Percentiles rank a stretch among this genome's conserved stretches.
Conservation (phyloP, 1,140 invertebrate species). For the Plectrocnemia conspersa region DNA sequence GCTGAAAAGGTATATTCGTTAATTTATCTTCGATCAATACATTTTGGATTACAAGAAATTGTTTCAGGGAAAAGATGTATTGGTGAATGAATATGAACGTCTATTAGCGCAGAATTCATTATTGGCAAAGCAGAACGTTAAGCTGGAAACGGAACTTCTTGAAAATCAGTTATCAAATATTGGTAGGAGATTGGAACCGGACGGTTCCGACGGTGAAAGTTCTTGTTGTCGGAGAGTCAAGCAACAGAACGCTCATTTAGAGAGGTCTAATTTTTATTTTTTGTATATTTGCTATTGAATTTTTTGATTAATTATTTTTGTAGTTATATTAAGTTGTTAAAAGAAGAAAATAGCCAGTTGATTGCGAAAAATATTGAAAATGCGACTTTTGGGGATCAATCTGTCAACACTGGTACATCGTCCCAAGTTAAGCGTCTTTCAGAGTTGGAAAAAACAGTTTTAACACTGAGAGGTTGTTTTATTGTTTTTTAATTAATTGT, state of each 20-base stretch:
- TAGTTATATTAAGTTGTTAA: constrained; percentile 32
- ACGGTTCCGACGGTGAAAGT: constrained; percentile 18
- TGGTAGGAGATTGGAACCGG: constrained; percentile 27
- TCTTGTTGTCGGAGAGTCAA: constrained; percentile 18
- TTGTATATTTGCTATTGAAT: not conserved
- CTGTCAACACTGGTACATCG: constrained; percentile 3
- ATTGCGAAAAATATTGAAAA: constrained; percentile 26
- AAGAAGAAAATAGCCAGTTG: constrained; percentile 32
- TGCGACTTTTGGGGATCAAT: constrained; percentile 7
- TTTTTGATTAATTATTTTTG: not conserved
- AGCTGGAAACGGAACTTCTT: constrained; percentile 45
- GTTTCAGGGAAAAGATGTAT: constrained; percentile 44
- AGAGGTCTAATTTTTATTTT: constrained; percentile 21
- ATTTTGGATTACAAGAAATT: not conserved
- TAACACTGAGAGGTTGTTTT: constrained; percentile 30
- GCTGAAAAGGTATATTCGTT: constrained; percentile 42
- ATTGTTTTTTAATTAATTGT: constrained; percentile 1
- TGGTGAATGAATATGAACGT: constrained; percentile 47
- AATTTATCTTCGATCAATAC: not conserved
- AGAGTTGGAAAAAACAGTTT: constrained; percentile 29
- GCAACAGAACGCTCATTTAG: constrained; percentile 29
- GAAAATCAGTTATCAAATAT: constrained; percentile 43
- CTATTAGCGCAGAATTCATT: constrained; percentile 45
- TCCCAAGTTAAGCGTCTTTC: constrained; percentile 24
- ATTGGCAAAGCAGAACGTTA: constrained; percentile 45